Base-by-base conservation (phyloP, 2,888 invertebrate species). In the Heliconius ismenius region DNA sequence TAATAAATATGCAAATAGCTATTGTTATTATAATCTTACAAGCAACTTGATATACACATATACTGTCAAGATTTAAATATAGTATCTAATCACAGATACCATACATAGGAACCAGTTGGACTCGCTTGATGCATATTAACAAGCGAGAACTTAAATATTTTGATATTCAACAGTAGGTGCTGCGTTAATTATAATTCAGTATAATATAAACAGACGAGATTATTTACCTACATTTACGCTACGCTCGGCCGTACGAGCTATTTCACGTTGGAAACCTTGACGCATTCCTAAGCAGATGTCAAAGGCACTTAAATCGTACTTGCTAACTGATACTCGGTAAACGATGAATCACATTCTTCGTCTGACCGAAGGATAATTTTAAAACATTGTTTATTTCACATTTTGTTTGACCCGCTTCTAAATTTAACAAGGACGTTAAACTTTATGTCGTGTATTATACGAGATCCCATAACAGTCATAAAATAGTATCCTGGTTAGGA, bases 271-370 rank as follows among this genome's bases (percentile, higher is more conserved):
- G 85, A 84, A 88, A 84, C 88, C 88, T 89, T 88, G 91, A 88
- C 89, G 83, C 92, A 93, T 93, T 92, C 93, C 90, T 84, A 81
- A 84, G 86, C 85, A 89, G 88, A 90, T 91, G 92, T 90, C 92
- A 89, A 88, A 90, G 88, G 88, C 90, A 91, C 88, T 90, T 88
- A 88, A 81, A 82, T 80, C 83, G 82, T 76, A 73, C 76, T 63
- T 64, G 32, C 81, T 79, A 83, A 67, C 15, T 67, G 67, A 67
- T 39, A 81, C 82, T 75, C 81, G 70, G 74, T 76, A 73, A 63
- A 73, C 73, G 67, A 74, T 80, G 80, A 80, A 75, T 81, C 81
- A 81, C 76, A 67, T 26, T 49, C 58, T 64, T 58, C 9, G 49
- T 26, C 39, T 36, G 64, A 28, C 54, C 77, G 54, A 68, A 28